Evolutionary conservation across 2,888 invertebrate species (phyloP).

Genomic region (Clepsis dumicolana): DNA sequence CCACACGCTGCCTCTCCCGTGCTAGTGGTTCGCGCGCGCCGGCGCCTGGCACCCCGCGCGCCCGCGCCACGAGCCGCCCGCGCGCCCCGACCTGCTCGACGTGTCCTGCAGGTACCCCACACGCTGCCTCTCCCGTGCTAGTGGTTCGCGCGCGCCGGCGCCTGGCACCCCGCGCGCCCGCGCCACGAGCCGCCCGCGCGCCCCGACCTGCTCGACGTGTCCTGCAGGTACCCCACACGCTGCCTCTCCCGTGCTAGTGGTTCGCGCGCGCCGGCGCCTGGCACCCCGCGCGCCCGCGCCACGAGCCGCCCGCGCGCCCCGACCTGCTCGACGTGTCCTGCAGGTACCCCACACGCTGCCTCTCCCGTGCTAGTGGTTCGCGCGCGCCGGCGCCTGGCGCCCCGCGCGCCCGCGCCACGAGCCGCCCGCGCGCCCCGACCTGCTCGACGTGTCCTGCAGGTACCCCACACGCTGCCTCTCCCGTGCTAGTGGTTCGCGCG

Average conservation of each 20-base stretch:
- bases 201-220: conserved; percentile 74
- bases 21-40: conserved; percentile 81
- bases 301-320: conserved; percentile 70
- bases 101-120: conserved; percentile 78
- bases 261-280: conserved; percentile 81
- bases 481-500: conserved; percentile 83
- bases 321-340: conserved; percentile 75
- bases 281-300: conserved; percentile 66
- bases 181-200: conserved; percentile 68
- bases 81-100: conserved; percentile 70
- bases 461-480: conserved; percentile 47
- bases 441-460: conserved; percentile 77
- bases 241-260: conserved; percentile 67
- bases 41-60: conserved; percentile 77
- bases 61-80: conserved; percentile 67
- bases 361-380: conserved; percentile 80
- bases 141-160: conserved; percentile 81
- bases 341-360: conserved; percentile 64
- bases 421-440: conserved; percentile 70
- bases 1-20: no score
- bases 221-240: conserved; percentile 73
- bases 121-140: no score
- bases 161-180: conserved; percentile 71
- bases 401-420: conserved; percentile 66
- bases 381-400: conserved; percentile 80